These are phyloP conservation scores for Penaeus indicus DNA, from an alignment of 1,140 invertebrate genomes.

Conservation along the genomic window DNA sequence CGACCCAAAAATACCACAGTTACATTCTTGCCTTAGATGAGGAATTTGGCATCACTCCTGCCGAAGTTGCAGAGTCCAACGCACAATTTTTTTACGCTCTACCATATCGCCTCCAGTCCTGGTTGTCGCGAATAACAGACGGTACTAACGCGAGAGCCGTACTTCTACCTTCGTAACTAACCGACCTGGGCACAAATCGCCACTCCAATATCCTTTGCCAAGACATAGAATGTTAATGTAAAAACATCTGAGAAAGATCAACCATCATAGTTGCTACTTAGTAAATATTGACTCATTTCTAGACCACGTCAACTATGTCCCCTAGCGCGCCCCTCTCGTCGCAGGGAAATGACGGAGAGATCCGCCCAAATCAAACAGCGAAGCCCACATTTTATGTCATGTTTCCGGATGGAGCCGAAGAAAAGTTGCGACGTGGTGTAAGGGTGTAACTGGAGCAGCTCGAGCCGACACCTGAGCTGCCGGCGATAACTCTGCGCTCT, in stretches of 20 bases:
- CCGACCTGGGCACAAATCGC: not conserved
- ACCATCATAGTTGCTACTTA: slow-evolving; percentile 37
- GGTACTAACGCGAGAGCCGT: not conserved
- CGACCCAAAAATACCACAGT: not conserved
- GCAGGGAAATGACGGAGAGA: no score
- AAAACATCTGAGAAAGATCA: slow-evolving; percentile 39
- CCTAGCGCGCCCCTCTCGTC: no score
- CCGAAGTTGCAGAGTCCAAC: not conserved
- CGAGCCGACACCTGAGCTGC: no score
- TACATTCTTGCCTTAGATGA: slow-evolving; percentile 35
- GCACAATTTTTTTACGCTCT: slow-evolving; percentile 11
- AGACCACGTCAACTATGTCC: no score
- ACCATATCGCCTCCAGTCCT: not conserved
- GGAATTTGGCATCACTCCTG: slow-evolving; percentile 46
- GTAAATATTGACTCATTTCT: slow-evolving; percentile 40
- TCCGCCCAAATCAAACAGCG: no score
- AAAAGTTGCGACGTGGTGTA: no score
- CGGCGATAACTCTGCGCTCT: no score
- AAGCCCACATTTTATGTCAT: no score
- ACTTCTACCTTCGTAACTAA: not conserved
- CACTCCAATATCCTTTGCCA: not conserved
- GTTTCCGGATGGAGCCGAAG: no score
- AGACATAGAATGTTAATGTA: not conserved
- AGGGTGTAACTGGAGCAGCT: no score
- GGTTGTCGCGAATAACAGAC: not conserved